Evolutionary conservation across 2,797 vertebrate genomes (phyloP).

Genomic region (Aulostomus chinensis): DNA sequence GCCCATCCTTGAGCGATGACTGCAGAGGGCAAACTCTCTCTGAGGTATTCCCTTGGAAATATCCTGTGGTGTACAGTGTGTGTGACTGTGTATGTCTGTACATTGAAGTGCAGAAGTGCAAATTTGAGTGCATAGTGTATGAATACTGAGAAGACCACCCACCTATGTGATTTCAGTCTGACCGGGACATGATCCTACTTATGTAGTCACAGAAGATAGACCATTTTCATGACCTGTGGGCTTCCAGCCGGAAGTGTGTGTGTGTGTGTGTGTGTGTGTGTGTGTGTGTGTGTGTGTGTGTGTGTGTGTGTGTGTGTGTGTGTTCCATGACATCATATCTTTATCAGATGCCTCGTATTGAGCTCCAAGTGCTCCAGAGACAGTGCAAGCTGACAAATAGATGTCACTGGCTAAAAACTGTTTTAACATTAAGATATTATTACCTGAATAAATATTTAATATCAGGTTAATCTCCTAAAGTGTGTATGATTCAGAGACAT

Average conservation of each 20-base stretch:
- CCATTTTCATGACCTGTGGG: slow-evolving; percentile 39
- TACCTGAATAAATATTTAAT: too few relatives aligned
- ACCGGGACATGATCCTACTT: slow-evolving; percentile 41
- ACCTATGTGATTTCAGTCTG: slow-evolving; percentile 43
- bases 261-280: neutral
- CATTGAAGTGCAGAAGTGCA: slow-evolving; percentile 7
- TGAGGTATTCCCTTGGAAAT: slow-evolving; percentile 45
- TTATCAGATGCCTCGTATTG: too few relatives aligned
- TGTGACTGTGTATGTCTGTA: slow-evolving; percentile 5
- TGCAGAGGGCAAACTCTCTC: slow-evolving; percentile 33
- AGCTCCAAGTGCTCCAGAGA: too few relatives aligned
- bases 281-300: neutral
- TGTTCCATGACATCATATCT: neutral
- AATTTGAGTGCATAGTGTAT: slow-evolving; percentile 24
- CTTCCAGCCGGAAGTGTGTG: slow-evolving; percentile 15
- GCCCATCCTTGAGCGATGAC: slow-evolving; percentile 48
- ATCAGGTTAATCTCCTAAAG: neutral
- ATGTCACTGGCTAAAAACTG: too few relatives aligned
- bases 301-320: neutral
- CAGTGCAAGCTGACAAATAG: too few relatives aligned
- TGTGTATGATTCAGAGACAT: too few relatives aligned
- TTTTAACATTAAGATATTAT: too few relatives aligned
- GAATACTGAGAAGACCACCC: slow-evolving; percentile 59
- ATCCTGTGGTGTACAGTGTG: slow-evolving; percentile 19
- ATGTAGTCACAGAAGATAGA: slow-evolving; percentile 42